Percentiles rank a stretch among this genome's conserved stretches.
phyloP scores from a whole-genome alignment of 1,140 invertebrate genomes.

The Stenopsyche tienmushanensis region DNA sequence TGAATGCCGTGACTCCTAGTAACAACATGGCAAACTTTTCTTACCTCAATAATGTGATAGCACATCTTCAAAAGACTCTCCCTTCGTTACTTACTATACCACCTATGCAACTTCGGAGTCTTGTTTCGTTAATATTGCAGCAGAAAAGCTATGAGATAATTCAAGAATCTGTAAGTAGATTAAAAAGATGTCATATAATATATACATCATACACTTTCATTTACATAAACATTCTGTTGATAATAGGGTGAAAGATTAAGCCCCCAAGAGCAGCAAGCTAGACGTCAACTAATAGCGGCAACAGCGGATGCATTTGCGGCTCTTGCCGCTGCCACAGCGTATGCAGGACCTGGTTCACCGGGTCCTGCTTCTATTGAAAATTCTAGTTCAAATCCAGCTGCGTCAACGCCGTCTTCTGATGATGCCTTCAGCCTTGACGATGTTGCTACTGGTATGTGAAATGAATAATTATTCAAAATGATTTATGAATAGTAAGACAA shows the following conservation, averaged over 20 bases:
- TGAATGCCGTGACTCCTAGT: slow-evolving; percentile 13
- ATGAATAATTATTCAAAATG: neutral
- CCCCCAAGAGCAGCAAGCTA: slow-evolving; percentile 45
- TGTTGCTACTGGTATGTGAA: slow-evolving; percentile 32
- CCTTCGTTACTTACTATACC: slow-evolving; percentile 54
- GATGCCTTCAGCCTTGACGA: slow-evolving; percentile 35
- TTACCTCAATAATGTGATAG: slow-evolving; percentile 53
- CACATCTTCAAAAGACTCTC: slow-evolving; percentile 54
- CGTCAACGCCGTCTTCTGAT: slow-evolving; percentile 8
- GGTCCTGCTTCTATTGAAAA: neutral
- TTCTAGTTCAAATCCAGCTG: slow-evolving; percentile 6
- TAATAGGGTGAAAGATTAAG: slow-evolving; percentile 23
- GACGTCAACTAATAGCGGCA: slow-evolving; percentile 47
- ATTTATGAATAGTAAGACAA: too few relatives aligned
- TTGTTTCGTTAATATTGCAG: slow-evolving; percentile 55
- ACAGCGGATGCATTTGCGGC: slow-evolving; percentile 47
- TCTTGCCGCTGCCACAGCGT: slow-evolving; percentile 21
- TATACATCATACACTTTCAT: neutral
- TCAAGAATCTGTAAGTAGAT: slow-evolving; percentile 44
- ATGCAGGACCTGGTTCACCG: slow-evolving; percentile 1
- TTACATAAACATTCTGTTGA: neutral
- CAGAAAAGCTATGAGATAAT: slow-evolving; percentile 56
- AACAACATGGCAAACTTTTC: slow-evolving; percentile 47
- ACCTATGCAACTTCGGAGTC: slow-evolving; percentile 51
- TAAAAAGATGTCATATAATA: too few relatives aligned